Evolutionary conservation across 2,113 vertebrate genomes (phyloP).

Genomic region (Butorides virescens): DNA sequence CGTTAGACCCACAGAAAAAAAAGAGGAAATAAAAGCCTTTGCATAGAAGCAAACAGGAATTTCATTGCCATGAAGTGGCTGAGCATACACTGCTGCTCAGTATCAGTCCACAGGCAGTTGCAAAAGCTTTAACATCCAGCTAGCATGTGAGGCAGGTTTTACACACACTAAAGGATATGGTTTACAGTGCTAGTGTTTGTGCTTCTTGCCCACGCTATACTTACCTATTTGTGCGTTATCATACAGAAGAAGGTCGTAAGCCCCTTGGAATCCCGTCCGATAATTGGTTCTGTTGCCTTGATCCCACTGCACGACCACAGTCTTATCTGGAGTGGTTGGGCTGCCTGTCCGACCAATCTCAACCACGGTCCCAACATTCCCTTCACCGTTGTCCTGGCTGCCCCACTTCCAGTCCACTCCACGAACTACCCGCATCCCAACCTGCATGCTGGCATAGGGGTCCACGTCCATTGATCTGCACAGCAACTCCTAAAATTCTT

Average conservation of each 20-base stretch:
- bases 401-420: conserved; percentile 98
- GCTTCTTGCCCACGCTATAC: background rate
- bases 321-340: conserved; percentile 95
- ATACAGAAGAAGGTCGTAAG: conserved; percentile 93
- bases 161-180: background rate
- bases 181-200: background rate
- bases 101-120: background rate
- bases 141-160: background rate
- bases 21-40: background rate
- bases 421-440: conserved; percentile 96
- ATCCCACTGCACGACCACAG: conserved; percentile 98
- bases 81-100: background rate
- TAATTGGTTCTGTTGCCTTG: conserved; percentile 97
- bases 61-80: background rate
- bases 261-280: conserved; percentile 93
- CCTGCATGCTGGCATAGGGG: conserved; percentile 88
- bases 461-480: conserved; percentile 66
- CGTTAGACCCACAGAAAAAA: background rate
- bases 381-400: conserved; percentile 94
- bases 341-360: conserved; percentile 95
- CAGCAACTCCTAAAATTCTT: background rate
- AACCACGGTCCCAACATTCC: conserved; percentile 94
- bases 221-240: conserved; percentile 96
- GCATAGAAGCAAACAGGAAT: background rate
- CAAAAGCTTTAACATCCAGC: background rate